Conservation (phyloP, 2,888 invertebrate genomes). For the Dione juno region DNA sequence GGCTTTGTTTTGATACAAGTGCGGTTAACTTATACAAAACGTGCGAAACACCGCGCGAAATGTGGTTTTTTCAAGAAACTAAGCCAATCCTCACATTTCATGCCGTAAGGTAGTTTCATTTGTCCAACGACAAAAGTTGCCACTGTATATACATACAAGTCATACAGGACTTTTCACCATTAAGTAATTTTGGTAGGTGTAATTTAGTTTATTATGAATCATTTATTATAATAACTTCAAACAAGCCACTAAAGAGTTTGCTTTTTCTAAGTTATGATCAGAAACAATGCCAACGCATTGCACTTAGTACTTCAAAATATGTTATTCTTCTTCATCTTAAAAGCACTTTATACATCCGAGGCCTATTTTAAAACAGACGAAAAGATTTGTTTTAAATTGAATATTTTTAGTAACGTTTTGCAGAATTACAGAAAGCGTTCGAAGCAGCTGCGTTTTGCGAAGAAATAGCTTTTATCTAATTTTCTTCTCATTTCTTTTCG, state of each 20-base stretch:
- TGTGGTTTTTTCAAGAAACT: slow-evolving; percentile 37
- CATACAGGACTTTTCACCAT: background rate
- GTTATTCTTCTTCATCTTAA: background rate
- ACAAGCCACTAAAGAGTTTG: too few relatives aligned
- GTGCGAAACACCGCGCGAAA: slow-evolving; percentile 46
- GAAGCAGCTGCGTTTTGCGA: slow-evolving; percentile 64
- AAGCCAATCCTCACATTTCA: slow-evolving; percentile 40
- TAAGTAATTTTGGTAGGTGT: background rate
- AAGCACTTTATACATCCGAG: background rate
- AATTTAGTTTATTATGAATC: too few relatives aligned
- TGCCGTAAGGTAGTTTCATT: slow-evolving; percentile 35
- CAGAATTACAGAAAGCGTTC: slow-evolving; percentile 42
- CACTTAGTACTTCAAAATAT: too few relatives aligned
- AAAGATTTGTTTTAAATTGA: slow-evolving; percentile 41
- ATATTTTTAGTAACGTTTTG: slow-evolving; percentile 43
- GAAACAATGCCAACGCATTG: too few relatives aligned
- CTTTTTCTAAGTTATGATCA: too few relatives aligned
- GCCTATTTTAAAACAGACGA: slow-evolving; percentile 20
- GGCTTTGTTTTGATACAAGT: slow-evolving; percentile 55
- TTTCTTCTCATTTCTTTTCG: slow-evolving; percentile 67
- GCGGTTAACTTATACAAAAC: slow-evolving; percentile 48
- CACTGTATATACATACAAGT: background rate
- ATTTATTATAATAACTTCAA: too few relatives aligned
- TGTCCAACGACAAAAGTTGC: slow-evolving; percentile 28
- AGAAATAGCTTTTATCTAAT: slow-evolving; percentile 66